phyloP scores from a whole-genome alignment of 2,888 invertebrate genomes.

The Lottia gigantea region DNA sequence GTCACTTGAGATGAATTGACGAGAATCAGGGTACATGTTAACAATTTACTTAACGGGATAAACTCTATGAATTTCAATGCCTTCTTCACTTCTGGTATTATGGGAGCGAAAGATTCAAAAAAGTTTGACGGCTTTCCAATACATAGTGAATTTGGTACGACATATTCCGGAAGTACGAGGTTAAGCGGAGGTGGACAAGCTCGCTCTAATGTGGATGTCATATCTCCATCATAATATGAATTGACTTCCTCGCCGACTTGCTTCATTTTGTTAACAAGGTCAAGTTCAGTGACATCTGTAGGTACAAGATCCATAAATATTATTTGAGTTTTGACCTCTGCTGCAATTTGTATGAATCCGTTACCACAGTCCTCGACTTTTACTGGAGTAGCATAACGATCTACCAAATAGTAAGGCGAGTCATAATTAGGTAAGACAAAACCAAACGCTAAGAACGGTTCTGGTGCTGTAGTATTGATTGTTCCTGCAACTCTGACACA shows the following conservation, averaged over 20 bases:
- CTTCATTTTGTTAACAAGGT: background rate
- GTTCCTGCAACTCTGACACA: background rate
- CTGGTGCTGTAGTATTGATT: background rate
- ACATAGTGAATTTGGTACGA: background rate
- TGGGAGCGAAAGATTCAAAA: background rate
- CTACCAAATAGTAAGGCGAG: background rate
- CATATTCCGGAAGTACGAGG: background rate
- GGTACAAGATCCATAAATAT: background rate
- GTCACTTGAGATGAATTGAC: background rate
- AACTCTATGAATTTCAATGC: background rate
- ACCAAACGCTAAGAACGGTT: background rate
- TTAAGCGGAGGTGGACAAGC: too few species aligned
- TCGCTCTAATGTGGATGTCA: background rate
- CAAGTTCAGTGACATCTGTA: background rate
- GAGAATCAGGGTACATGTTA: background rate
- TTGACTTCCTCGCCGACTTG: background rate
- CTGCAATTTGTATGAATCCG: background rate
- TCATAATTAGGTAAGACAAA: background rate
- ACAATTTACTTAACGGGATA: background rate
- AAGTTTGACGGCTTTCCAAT: background rate
- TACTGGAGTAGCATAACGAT: background rate
- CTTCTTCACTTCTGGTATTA: background rate
- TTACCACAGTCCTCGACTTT: background rate
- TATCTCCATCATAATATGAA: background rate
- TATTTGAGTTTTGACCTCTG: background rate